Evolutionary conservation across 2,113 vertebrate genomes (phyloP), one percentile per base, ranked within the genome.

Genomic region (Globicephala melas): DNA sequence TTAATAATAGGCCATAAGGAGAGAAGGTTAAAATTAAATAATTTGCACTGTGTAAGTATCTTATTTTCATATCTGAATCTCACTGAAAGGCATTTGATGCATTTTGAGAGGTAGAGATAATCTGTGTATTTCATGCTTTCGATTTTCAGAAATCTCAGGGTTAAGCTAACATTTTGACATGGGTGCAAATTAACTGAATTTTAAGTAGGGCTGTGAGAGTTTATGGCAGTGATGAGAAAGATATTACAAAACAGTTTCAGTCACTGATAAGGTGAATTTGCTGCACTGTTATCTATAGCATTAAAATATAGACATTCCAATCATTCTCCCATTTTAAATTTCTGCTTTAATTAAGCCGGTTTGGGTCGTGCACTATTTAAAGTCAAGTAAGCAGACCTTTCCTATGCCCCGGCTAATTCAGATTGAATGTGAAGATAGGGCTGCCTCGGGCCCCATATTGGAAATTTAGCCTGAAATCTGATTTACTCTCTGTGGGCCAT

Each of bases 131-230:
- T 97, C 82, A 89, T 62, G 68, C 41, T 82, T 95, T 70, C 12
- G 26, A 74, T 81, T 84, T 89, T 92, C 41, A 79, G 91, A 90
- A 96, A 76, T 94, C 80, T 95, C 60, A 77, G 62, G 82, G 73
- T 82, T 97, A 86, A 86, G 77, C 89, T 88, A 86, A 84, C 74
- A 53, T 94, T 97, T 94, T 84, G 85, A 97, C 81, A 65, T 26
- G 38, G 94, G 95, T 93, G 28, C 81, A 96, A 50, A 87, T 95
- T 62, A 93, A 83, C 55, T 95, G 81, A 83, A 93, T 94, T 91
- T 94, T 95, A 96, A 94, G 58, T 68, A 93, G 86, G 89, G 50
- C 44, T 73, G n/a, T 70, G 28, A 90, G 84, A 82, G 41, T 85
- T 81, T 80, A 53, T 82, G 74, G 91, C 92, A 87, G 15, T 81